Percentiles rank a stretch among this genome's conserved stretches.
Conservation (phyloP, 2,113 vertebrate species). For the Chunga burmeisteri region DNA sequence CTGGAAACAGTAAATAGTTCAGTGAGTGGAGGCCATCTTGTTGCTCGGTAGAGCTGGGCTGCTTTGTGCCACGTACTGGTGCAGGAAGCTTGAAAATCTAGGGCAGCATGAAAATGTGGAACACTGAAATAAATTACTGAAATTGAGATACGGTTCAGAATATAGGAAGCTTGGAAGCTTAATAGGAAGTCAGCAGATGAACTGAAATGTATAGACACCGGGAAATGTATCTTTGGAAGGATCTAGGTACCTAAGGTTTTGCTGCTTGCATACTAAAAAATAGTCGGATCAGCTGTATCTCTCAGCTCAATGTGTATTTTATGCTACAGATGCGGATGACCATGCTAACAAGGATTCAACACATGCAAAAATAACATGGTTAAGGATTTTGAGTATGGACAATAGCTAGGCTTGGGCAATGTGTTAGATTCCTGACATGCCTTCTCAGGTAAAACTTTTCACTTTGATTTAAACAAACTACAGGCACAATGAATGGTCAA, state of each 20-base stretch:
- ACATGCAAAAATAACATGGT: not conserved
- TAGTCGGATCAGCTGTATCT: not conserved
- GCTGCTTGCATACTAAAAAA: not conserved
- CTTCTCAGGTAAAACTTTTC: not conserved
- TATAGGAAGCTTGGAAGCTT: not conserved
- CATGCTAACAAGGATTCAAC: not conserved
- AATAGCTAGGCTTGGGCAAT: not conserved
- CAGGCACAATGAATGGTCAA: not conserved
- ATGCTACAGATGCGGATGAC: not conserved
- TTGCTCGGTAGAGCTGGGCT: not conserved
- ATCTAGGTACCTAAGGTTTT: not conserved
- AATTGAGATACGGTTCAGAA: not conserved
- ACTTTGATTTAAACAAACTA: not conserved
- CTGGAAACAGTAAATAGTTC: not conserved
- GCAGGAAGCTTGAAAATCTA: not conserved
- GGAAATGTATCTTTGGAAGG: not conserved
- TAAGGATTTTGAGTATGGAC: not conserved
- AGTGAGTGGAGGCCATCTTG: not conserved
- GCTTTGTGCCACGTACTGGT: not conserved
- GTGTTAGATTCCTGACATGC: not conserved
- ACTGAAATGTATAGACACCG: not conserved
- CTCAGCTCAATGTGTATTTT: not conserved
- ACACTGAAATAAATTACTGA: not conserved
- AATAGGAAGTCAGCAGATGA: not conserved
- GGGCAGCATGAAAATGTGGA: not conserved